Base-by-base conservation (phyloP, 2,888 invertebrate species). In the Aromia moschata region DNA sequence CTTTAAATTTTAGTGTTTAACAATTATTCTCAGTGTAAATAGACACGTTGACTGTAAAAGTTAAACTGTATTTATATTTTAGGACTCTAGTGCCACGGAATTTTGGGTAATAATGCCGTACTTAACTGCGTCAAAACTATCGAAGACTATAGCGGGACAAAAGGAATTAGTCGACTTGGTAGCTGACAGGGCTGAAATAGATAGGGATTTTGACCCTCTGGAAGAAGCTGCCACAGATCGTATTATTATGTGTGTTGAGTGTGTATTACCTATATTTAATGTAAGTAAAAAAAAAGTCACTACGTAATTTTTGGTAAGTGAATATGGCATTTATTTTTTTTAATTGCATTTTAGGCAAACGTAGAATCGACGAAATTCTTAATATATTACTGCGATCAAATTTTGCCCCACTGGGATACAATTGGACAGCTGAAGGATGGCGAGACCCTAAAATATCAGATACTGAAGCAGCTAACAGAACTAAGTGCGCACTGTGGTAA, bases 71-170 rank as follows among this genome's bases (percentile, higher is more conserved):
- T 10, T 33, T 33, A 31, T 58, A 61, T 74, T 74, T 58, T 52
- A 93, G 89, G 94, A 94, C 84, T 92, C 94, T 18, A 93, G 91
- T 10, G 93, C 94, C 25, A 93, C 94, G 69, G 97, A 98, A 82
- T 96, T 97, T 82, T 89, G 93, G 71, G 86, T 89, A 62, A 88
- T 97, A 58, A 93, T 98, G 91, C 90, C 90, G 43, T 86, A 96
- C 67, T 83, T 98, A 69, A 88, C 90, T 18, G 87, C 89, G 81
- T 90, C 96, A 7, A 89, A 90, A 77, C 84, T 93, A 43, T 91
- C 93, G 45, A 90, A 90, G 68, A 92, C 94, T 4, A 85, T 93
- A 10, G 85, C 85, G 43, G 96, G 96, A 2, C 93, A 96, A 75
- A 91, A 93, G 68, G 93, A 94, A 78, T 82, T 98, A 20, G 88